Conservation (phyloP, 2,888 invertebrate genomes). For the Parascotia fuliginaria region DNA sequence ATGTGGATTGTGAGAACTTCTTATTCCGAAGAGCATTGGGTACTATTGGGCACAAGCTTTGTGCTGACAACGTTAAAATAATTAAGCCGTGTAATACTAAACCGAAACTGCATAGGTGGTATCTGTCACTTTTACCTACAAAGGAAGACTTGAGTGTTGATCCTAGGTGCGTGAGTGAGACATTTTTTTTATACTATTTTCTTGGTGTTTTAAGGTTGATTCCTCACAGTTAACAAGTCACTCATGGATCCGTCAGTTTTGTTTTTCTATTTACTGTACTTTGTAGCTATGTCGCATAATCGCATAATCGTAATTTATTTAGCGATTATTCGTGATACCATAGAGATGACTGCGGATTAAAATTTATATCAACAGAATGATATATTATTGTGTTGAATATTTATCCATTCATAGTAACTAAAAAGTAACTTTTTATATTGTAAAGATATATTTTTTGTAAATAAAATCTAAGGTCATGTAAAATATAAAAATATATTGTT, state of each 20-base stretch:
- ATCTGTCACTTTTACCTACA: too few species aligned
- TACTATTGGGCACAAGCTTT: too few species aligned
- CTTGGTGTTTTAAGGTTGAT: too few species aligned
- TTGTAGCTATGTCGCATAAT: slow-evolving; percentile 12
- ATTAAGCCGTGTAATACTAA: too few species aligned
- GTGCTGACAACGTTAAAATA: too few species aligned
- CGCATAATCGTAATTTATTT: slow-evolving; percentile 24
- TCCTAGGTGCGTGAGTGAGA: too few species aligned
- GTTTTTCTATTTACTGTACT: slow-evolving; percentile 5
- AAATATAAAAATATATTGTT: slow-evolving; percentile 19
- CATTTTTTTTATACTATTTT: too few species aligned
- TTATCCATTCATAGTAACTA: slow-evolving; percentile 21
- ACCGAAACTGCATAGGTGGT: too few species aligned
- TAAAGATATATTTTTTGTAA: slow-evolving; percentile 40
- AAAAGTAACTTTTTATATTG: slow-evolving; percentile 18
- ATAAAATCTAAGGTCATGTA: slow-evolving; percentile 34
- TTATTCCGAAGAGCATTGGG: too few species aligned
- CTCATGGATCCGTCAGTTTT: background rate
- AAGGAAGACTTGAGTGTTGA: too few species aligned
- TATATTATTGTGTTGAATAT: slow-evolving; percentile 11
- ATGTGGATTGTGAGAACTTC: too few species aligned
- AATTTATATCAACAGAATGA: background rate
- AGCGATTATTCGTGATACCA: slow-evolving; percentile 16
- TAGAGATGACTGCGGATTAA: slow-evolving; percentile 18
- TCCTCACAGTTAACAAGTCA: too few species aligned